Conservation (phyloP, 92 coral and sea anemone genomes). For the Parazoanthus swiftii region DNA sequence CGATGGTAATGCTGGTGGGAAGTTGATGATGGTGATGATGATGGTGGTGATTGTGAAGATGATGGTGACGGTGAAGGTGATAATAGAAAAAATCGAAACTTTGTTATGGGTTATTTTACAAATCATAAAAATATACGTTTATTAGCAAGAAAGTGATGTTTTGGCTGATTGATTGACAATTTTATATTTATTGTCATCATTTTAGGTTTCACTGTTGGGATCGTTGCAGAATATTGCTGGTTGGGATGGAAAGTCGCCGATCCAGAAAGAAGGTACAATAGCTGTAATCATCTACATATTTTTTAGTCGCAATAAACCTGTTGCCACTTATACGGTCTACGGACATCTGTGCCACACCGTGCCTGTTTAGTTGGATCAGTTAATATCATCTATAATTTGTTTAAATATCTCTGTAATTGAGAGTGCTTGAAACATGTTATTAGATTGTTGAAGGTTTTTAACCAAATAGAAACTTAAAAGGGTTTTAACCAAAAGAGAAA, state of each 20-base stretch:
- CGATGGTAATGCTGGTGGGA: no score
- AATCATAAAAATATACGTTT: no score
- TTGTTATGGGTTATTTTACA: no score
- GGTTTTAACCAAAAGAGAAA: no score
- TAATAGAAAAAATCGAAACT: background rate
- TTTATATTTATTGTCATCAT: background rate
- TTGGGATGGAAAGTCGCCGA: slow-evolving; percentile 75
- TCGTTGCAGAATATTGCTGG: slow-evolving; percentile 88
- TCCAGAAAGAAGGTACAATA: slow-evolving; percentile 56
- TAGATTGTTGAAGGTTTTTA: no score
- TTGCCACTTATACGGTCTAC: background rate
- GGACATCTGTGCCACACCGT: background rate
- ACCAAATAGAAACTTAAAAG: no score
- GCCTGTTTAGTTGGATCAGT: background rate
- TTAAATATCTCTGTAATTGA: no score
- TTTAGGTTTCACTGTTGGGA: slow-evolving; percentile 80
- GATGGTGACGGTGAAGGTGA: background rate
- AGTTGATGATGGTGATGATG: background rate
- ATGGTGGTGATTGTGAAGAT: no score
- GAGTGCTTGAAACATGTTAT: no score
- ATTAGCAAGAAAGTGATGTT: no score
- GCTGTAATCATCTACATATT: background rate
- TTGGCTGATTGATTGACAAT: background rate
- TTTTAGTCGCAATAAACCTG: background rate
- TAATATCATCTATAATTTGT: no score